Base-by-base conservation (phyloP, 2,113 vertebrate species). In the Phalacrocorax brasilianus region DNA sequence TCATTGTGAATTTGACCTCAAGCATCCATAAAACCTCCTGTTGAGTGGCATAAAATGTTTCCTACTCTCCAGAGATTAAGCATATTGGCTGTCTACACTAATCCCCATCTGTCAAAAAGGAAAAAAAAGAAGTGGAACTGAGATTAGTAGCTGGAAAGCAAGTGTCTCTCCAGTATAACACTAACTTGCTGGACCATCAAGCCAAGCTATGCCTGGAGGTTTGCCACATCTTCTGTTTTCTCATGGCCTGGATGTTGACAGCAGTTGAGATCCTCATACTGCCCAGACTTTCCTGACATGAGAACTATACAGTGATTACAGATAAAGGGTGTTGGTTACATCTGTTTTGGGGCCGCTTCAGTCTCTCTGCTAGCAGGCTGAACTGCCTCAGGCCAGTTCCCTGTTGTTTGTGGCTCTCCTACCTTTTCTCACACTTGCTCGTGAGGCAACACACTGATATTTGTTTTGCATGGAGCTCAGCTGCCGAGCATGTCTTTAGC, bases 321-420 rank as follows among this genome's bases (percentile, higher is more conserved):
- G 97, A 95, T 85, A 83, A 94, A 97, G 95, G 96, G 97, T 97
- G 96, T 96, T 89, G 96, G 88, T 53, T 95, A 94, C 92, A 95
- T 97, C 94, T 97, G 94, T 95, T 93, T 96, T 47, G 84, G 89
- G 91, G 84, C 87, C 18, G 71, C 62, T 96, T 68, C 58, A 15
- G 72, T 95, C 85, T 91, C 59, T 80, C 75, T 81, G 70, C 79
- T 95, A 89, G 91, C 77, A 97, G 97, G 93, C 91, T 96, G 97
- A 97, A 97, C 74, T 74, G 97, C 98, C 97, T 96, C 93, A 77
- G 97, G 97, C 95, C 93, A 86, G 77, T 97, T 97, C 81, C 75
- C 50, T 95, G 85, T 67, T 95, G 77, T 94, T 97, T 96, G 94
- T 85, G 67, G 15, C 91, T 94, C 95, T 96, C 67, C 70, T 68